Evolutionary conservation across 2,113 vertebrate genomes (phyloP), one percentile per base, ranked within the genome.

Genomic region (Tyrannus savana): DNA sequence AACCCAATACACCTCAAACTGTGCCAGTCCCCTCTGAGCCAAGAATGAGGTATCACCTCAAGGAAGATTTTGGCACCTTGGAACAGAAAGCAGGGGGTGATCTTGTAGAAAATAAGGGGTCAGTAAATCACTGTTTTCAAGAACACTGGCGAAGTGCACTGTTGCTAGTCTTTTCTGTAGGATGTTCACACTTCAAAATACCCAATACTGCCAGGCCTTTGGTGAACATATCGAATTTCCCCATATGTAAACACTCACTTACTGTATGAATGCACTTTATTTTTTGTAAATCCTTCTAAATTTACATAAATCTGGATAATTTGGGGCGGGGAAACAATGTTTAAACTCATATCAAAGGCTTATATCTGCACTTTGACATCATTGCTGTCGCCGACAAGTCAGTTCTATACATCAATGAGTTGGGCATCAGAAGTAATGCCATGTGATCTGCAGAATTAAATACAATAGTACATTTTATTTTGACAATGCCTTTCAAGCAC

Each of bases 21-120:
- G 13, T 19, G 72, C 4, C 52, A 46, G 10, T 25, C 2, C 3
- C 9, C 39, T 58, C 35, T 18, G 46, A 8, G 3, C 9, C 44
- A 62, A 71, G 17, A 69, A 27, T 18, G 6, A 2, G 28, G 3
- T 17, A 80, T 17, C 7, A 47, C 33, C n/a, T 56, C 80, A 74
- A 39, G 60, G 30, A 39, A 72, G 25, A n/a, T 39, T n/a, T 28
- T 52, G 52, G 50, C 19, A 28, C 8, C n/a, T 77, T 73, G 66
- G 12, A 49, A 52, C 1, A 77, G 14, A 91, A 74, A 67, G 5
- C 3, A 6, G 1, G 1, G 0, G 0, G 7, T 3, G 19, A 49
- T 44, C 30, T 39, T 23, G 7, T 7, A 25, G 25, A 42, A 82
- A 90, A 75, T 4, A 52, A 53, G 5, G 3, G 4, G 7, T 59